Percentiles rank a stretch among this genome's conserved stretches.
Evolutionary conservation across 2,113 vertebrate genomes (phyloP).

Genomic region (Erinaceus europaeus): DNA sequence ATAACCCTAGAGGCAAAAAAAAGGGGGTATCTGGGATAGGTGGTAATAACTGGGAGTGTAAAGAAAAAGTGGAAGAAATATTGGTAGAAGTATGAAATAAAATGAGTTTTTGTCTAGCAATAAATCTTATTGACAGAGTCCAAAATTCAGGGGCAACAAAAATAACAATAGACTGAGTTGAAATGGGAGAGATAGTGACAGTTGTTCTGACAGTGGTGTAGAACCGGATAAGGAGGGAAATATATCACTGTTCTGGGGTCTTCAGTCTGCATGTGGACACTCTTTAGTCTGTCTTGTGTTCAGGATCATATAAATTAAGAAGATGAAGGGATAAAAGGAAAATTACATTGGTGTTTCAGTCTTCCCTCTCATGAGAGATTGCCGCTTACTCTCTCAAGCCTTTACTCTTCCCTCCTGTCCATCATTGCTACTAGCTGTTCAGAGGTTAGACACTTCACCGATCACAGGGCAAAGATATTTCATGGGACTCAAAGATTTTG

Average conservation of each 20-base stretch:
- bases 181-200: neutral
- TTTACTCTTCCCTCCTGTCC: neutral
- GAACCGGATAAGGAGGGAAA: neutral
- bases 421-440: no score
- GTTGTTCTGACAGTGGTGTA: no score
- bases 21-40: neutral
- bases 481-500: neutral
- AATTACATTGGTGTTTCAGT: neutral
- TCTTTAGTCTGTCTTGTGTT: neutral
- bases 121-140: neutral
- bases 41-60: neutral
- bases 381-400: no score
- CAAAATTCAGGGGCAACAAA: neutral
- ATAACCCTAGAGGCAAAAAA: no score
- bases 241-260: accelerated
- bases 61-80: neutral
- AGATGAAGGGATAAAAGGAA: neutral
- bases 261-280: neutral
- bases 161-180: neutral
- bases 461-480: neutral
- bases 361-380: neutral
- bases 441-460: no score
- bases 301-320: neutral
- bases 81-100: neutral
- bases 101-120: neutral